Evolutionary conservation across 2,113 vertebrate species (phyloP).

Genomic region (Pelusios castaneus): DNA sequence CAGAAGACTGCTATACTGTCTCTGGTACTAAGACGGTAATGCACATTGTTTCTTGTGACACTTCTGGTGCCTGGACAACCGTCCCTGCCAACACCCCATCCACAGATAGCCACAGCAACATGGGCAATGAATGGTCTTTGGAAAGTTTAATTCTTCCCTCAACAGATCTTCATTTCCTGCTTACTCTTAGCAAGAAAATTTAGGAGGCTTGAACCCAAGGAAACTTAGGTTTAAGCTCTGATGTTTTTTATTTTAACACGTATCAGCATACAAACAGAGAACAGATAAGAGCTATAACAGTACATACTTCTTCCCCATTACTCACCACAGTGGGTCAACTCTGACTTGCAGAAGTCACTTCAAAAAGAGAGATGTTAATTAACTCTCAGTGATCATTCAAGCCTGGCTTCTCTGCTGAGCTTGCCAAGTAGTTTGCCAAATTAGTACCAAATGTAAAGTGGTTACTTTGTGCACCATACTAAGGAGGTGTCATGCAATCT

Average conservation of each 20-base stretch:
- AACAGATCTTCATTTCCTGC: not conserved
- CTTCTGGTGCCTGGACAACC: not conserved
- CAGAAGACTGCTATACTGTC: slow-evolving; percentile 11
- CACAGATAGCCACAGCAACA: not conserved
- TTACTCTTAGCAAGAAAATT: not conserved
- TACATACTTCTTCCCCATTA: not conserved
- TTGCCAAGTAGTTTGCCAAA: slow-evolving; percentile 68
- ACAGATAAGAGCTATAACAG: not conserved
- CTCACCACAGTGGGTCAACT: slow-evolving; percentile 3
- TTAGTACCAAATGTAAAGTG: slow-evolving; percentile 65
- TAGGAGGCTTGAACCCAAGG: not conserved
- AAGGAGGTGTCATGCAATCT: slow-evolving; percentile 55
- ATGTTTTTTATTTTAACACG: not conserved
- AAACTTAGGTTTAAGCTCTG: not conserved
- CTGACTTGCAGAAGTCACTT: slow-evolving; percentile 33
- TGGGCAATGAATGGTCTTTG: not conserved
- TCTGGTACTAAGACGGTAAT: not conserved
- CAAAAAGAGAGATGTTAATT: slow-evolving; percentile 40
- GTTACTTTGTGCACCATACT: not conserved
- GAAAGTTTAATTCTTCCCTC: not conserved
- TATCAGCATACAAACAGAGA: not conserved
- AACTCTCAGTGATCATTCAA: slow-evolving; percentile 2
- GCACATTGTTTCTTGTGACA: not conserved
- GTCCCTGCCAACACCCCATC: not conserved
- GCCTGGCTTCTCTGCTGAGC: slow-evolving; percentile 50